These are phyloP conservation scores for Papilio polyxenes DNA, from an alignment of 1,140 invertebrate genomes.

Conservation along the genomic window DNA sequence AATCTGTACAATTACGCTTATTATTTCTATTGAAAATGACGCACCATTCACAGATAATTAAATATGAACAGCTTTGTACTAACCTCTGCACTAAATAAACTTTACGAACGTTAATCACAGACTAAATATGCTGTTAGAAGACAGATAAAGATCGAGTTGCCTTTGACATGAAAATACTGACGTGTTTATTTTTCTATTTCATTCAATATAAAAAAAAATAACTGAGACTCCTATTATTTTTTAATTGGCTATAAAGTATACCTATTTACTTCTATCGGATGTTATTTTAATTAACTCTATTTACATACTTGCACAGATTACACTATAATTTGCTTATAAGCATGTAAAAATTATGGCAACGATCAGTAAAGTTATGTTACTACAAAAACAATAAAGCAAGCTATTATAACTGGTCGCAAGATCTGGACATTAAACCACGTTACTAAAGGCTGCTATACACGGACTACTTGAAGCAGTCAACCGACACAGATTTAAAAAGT, in stretches of 20 bases:
- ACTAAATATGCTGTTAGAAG: not conserved
- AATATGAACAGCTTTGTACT: not conserved
- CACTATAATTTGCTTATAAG: slow-evolving; percentile 4
- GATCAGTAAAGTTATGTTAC: not conserved
- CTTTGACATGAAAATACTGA: not conserved
- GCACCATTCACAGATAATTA: not conserved
- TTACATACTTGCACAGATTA: not conserved
- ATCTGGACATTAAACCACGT: slow-evolving; percentile 4
- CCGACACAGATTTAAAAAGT: not conserved
- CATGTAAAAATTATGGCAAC: slow-evolving; percentile 5
- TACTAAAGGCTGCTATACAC: not conserved
- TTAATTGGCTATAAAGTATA: not conserved
- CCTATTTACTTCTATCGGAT: not conserved
- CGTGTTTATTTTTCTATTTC: not conserved
- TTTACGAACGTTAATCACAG: not conserved
- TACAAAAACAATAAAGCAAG: slow-evolving; percentile 32
- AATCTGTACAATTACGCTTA: not conserved
- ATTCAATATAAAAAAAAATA: not conserved
- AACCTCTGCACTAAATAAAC: not conserved
- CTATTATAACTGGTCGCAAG: slow-evolving; percentile 18
- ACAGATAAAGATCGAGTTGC: not conserved
- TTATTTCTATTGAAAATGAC: not conserved
- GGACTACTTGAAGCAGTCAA: not conserved
- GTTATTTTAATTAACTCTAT: not conserved
- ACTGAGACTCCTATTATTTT: not conserved